These are phyloP conservation scores for Parotocinclus haroldoi DNA, from an alignment of 2,797 vertebrate species.

Conservation along the genomic window DNA sequence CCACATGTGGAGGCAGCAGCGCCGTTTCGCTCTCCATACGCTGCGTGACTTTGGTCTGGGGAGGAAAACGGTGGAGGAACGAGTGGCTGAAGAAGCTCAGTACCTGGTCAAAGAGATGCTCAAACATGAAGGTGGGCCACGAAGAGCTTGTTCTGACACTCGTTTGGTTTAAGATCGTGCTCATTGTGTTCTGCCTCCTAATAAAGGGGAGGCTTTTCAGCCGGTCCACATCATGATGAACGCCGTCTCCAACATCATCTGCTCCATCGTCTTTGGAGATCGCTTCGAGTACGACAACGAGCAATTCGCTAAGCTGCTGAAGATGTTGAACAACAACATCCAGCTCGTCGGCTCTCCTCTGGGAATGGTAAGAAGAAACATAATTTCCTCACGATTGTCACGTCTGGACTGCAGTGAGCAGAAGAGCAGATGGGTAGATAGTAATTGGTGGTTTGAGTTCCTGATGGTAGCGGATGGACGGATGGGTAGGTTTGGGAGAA, in stretches of 20 bases:
- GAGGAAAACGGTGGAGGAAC: constrained; percentile 60
- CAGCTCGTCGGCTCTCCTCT: constrained; percentile 1
- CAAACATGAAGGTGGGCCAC: constrained; percentile 55
- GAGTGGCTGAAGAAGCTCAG: constrained; percentile 57
- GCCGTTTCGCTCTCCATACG: constrained; percentile 58
- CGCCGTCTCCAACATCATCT: constrained; percentile 57
- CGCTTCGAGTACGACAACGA: constrained; percentile 53
- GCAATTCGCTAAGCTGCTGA: constrained; percentile 30
- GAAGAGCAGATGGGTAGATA: no score
- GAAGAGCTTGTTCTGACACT: neutral
- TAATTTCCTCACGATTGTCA: no score
- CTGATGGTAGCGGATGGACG: no score
- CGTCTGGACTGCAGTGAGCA: no score
- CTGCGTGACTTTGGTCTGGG: constrained; percentile 59
- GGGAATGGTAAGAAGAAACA: constrained; percentile 30
- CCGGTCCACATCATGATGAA: constrained; percentile 45
- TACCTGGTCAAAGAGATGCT: constrained; percentile 54
- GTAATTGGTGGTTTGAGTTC: no score
- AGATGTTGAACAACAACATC: constrained; percentile 3
- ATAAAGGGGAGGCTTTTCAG: constrained; percentile 34
- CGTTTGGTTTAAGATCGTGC: neutral
- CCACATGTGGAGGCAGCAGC: constrained; percentile 66
- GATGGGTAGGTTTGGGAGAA: no score
- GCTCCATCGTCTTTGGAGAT: constrained; percentile 50
- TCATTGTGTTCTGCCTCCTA: neutral